Evolutionary conservation across 2,888 invertebrate genomes (phyloP).

Genomic region (Cheilosia pagana): DNA sequence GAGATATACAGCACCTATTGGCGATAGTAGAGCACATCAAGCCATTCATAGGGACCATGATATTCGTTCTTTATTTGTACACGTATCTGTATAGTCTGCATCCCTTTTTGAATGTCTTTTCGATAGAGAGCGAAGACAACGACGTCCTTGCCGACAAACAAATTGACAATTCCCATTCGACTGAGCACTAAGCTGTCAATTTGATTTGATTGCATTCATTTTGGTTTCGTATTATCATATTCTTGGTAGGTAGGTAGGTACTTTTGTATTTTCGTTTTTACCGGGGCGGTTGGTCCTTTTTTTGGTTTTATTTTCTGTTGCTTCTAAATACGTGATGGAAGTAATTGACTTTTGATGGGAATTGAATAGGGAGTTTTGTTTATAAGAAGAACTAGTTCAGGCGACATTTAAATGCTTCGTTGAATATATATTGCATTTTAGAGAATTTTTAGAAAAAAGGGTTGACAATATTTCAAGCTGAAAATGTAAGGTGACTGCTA

Average conservation of each 20-base stretch:
- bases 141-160: neutral
- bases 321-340: too few relatives aligned
- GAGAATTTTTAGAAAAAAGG: too few relatives aligned
- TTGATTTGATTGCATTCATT: slow-evolving; percentile 33
- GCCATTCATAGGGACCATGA: slow-evolving; percentile 12
- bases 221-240: slow-evolving; percentile 11
- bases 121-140: neutral
- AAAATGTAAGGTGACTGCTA: too few relatives aligned
- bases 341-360: too few relatives aligned
- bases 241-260: neutral
- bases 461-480: too few relatives aligned
- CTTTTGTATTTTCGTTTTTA: neutral
- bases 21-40: neutral
- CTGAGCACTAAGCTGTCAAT: neutral
- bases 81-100: neutral
- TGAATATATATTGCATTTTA: too few relatives aligned
- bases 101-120: neutral
- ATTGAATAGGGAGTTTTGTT: too few relatives aligned
- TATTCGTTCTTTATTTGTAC: neutral
- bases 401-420: too few relatives aligned
- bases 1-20: neutral
- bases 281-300: neutral
- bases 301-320: too few relatives aligned
- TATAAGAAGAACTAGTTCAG: too few relatives aligned
- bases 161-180: slow-evolving; percentile 28